Conservation (phyloP, 2,888 invertebrate genomes). For the Panzeria rudis region DNA sequence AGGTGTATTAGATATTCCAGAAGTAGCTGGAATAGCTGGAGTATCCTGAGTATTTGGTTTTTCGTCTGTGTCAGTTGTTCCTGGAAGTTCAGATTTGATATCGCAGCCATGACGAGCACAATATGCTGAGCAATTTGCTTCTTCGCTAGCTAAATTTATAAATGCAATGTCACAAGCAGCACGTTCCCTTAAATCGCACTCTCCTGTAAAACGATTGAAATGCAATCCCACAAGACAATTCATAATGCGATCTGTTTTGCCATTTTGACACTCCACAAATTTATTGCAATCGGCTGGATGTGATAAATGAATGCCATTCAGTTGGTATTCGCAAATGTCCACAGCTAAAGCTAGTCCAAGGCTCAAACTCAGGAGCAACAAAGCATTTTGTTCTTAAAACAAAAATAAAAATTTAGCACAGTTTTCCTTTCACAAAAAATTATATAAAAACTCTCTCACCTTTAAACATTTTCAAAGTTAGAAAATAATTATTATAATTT, state of each 20-base stretch:
- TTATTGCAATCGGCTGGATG: slow-evolving; percentile 76
- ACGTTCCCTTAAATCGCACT: slow-evolving; percentile 61
- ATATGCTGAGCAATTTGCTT: slow-evolving; percentile 38
- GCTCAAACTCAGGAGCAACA: slow-evolving; percentile 24
- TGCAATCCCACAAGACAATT: slow-evolving; percentile 68
- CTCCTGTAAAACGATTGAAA: slow-evolving; percentile 61
- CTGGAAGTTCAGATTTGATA: no score
- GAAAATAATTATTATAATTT: not conserved
- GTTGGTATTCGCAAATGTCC: slow-evolving; percentile 74
- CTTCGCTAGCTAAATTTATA: slow-evolving; percentile 12
- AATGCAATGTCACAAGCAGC: slow-evolving; percentile 59
- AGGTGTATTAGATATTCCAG: not conserved
- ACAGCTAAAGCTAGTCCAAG: not conserved
- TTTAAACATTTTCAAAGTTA: slow-evolving; percentile 28
- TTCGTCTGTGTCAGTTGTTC: no score
- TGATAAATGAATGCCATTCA: slow-evolving; percentile 75
- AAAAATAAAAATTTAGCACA: not conserved
- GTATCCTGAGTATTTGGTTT: no score
- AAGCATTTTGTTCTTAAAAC: slow-evolving; percentile 26
- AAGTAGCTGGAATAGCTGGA: not conserved
- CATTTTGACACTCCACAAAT: slow-evolving; percentile 76
- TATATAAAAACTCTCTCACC: slow-evolving; percentile 15
- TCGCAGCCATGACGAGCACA: slow-evolving; percentile 23
- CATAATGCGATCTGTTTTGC: slow-evolving; percentile 61
- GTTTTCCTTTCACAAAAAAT: not conserved